Conservation (phyloP, 2,113 vertebrate species). For the Myodes glareolus region DNA sequence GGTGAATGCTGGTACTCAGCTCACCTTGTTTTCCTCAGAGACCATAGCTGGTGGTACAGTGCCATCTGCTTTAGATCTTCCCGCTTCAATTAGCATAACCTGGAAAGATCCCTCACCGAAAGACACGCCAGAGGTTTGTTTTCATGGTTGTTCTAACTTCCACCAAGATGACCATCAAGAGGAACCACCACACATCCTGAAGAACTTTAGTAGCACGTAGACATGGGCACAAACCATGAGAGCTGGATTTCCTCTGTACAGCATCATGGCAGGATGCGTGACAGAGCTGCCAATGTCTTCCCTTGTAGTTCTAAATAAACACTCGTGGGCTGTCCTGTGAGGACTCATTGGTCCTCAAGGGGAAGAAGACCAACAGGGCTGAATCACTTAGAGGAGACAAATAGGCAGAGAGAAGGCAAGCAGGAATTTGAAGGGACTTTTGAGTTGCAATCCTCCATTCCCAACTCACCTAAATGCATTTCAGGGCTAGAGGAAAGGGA, state of each 20-base stretch:
- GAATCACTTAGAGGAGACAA: too few relatives aligned
- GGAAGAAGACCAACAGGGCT: neutral
- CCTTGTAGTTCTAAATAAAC: neutral
- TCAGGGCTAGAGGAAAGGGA: neutral
- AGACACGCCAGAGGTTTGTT: neutral
- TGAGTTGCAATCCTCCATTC: neutral
- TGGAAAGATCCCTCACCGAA: neutral
- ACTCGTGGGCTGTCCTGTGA: neutral
- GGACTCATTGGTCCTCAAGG: neutral
- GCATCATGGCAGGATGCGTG: fast-evolving
- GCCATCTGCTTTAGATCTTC: neutral
- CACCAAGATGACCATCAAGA: neutral
- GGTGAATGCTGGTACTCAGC: neutral
- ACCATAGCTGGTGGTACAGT: neutral
- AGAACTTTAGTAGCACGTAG: fast-evolving
- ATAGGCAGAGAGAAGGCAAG: neutral
- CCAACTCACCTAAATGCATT: neutral
- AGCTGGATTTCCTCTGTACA: neutral
- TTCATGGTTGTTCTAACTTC: neutral
- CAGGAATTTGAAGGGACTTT: neutral
- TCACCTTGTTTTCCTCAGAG: neutral
- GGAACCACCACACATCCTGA: neutral
- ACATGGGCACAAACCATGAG: neutral
- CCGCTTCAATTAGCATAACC: neutral
- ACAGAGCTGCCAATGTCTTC: too few relatives aligned